These are phyloP conservation scores for Abrostola tripartita DNA, from an alignment of 2,888 invertebrate genomes.

Conservation along the genomic window DNA sequence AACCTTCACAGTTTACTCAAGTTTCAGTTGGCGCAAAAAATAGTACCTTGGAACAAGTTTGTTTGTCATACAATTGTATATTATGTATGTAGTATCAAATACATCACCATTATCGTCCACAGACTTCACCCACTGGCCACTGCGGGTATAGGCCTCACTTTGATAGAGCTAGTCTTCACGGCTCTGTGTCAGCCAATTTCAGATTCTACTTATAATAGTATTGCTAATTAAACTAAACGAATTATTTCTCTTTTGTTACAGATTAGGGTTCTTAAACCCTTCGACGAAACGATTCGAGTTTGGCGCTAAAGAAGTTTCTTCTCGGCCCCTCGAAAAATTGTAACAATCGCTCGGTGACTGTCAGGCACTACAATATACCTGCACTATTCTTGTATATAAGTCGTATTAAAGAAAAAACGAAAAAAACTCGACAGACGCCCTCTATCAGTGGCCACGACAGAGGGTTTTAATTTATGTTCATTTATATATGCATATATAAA, in stretches of 20 bases:
- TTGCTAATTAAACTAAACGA: neutral
- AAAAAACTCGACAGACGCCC: conserved; percentile 79
- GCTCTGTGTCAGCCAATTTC: neutral
- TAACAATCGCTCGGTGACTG: conserved; percentile 83
- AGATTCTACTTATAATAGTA: neutral
- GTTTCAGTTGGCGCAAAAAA: too few species aligned
- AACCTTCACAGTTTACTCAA: too few species aligned
- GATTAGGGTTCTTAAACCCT: conserved; percentile 79
- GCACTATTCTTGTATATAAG: conserved; percentile 82
- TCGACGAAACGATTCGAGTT: conserved; percentile 86
- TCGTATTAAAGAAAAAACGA: conserved; percentile 74
- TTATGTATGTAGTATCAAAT: neutral
- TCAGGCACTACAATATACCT: conserved; percentile 76
- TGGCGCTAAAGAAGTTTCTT: conserved; percentile 68
- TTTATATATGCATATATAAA: conserved; percentile 87
- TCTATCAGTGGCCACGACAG: conserved; percentile 86
- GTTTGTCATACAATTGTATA: neutral
- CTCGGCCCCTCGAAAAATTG: conserved; percentile 78
- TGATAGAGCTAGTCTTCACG: too few species aligned
- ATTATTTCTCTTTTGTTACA: conserved; percentile 75
- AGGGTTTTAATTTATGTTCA: conserved; percentile 69
- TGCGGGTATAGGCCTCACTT: too few species aligned
- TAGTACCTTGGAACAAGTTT: too few species aligned
- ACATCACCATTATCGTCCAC: too few species aligned
- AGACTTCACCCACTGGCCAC: too few species aligned